Evolutionary conservation across 1,140 invertebrate genomes (phyloP).

Genomic region (Heliconius eleuchia): DNA sequence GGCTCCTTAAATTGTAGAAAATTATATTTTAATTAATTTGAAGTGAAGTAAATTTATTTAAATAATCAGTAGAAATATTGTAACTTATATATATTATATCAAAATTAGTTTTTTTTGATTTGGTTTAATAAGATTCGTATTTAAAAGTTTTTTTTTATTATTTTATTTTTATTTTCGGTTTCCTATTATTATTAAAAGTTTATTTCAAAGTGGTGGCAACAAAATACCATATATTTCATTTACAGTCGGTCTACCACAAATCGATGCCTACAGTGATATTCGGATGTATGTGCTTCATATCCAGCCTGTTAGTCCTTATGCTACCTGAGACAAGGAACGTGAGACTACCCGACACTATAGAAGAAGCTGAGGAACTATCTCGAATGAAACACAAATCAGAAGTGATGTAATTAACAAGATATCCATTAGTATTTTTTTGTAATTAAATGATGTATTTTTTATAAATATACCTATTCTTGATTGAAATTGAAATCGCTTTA

Average conservation of each 20-base stretch:
- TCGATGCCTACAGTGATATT: constrained; percentile 86
- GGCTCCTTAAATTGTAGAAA: no score
- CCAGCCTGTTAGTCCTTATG: constrained; percentile 84
- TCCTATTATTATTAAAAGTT: no score
- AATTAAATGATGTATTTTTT: constrained; percentile 7
- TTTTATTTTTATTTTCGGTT: no score
- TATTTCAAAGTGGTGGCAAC: background rate
- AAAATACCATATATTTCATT: constrained; percentile 32
- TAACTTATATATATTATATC: no score
- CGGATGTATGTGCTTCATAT: constrained; percentile 83
- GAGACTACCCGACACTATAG: constrained; percentile 87
- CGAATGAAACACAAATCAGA: constrained; percentile 51
- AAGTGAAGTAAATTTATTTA: no score
- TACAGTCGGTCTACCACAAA: constrained; percentile 67
- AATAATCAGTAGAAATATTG: no score
- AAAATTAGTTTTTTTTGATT: no score
- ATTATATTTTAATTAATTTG: no score
- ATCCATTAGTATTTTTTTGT: background rate
- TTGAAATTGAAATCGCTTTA: background rate
- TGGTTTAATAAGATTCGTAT: no score
- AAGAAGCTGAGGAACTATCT: constrained; percentile 85
- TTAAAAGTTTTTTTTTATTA: no score
- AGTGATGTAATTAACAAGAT: background rate
- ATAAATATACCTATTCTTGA: constrained; percentile 1
- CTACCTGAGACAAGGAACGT: constrained; percentile 88